Evolutionary conservation across 2,113 vertebrate genomes (phyloP), one percentile per base, ranked within the genome.

Genomic region (Platichthys stellatus): DNA sequence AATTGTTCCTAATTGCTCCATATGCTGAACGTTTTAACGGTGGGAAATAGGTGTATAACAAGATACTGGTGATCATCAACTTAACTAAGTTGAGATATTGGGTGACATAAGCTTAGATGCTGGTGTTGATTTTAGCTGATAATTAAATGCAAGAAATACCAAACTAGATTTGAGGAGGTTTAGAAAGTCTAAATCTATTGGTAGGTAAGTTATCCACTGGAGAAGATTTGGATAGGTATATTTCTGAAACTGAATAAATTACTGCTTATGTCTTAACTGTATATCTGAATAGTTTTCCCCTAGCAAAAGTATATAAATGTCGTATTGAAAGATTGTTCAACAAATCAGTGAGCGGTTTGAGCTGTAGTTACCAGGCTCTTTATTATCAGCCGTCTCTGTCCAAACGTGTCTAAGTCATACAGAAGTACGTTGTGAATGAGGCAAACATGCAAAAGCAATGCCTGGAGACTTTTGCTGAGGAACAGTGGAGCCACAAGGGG

Each of bases 311-410:
- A 31, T 31, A 31, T 6, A 7, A 5, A 31, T 31, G 6, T 31
- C 1, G 31, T 31, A 7, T 8, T 31, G 31, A 31, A 31, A 31
- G 31, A 31, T 31, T 31, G 1, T 31, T 31, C 31, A 31, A 31
- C 31, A 6, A 31, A 31, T 31, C 31, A 31, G 6, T 31, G 31
- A 31, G 31, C 31, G 0, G 31, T 7, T 31, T 2, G 31, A 31
- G 28, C 1, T 28, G 24, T 24, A 28, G 28, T 28, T 28, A 28
- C 5, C 21, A 43, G 35, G 20, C 53, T 31, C 15, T 24, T 73
- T 11, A 66, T 59, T 57, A 49, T 35, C 62, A 61, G 13, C 62
- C 26, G 47, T 23, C 11, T 64, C 20, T 80, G 62, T 60, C 38
- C 12, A 20, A 10, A 43, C 62, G 49, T 18, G 68, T n/a, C 13